Percentiles rank a stretch among this genome's conserved stretches.
These are phyloP conservation scores for Hirtodrosophila duncani DNA, from an alignment of 2,888 invertebrate species.

Conservation along the genomic window DNA sequence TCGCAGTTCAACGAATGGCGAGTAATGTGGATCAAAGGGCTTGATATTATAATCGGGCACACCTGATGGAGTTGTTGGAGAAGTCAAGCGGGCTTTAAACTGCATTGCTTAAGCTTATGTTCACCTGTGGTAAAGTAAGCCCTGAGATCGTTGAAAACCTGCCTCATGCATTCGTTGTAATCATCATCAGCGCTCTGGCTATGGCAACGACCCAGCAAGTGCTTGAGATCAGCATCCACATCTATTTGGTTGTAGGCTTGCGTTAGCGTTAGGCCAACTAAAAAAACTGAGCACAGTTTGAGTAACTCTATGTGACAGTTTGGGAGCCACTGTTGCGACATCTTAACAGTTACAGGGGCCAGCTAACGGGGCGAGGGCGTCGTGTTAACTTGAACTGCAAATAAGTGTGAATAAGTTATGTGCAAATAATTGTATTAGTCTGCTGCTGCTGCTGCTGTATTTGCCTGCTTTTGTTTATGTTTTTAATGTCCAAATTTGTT, in stretches of 20 bases:
- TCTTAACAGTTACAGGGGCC: constrained; percentile 5
- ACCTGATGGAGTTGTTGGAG: too few relatives aligned
- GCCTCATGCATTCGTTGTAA: constrained; percentile 86
- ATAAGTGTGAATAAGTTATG: constrained; percentile 7
- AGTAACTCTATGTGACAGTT: too few relatives aligned
- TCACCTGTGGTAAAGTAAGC: constrained; percentile 86
- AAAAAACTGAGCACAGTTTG: too few relatives aligned
- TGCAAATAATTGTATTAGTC: constrained; percentile 15
- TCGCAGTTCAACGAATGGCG: constrained; percentile 82
- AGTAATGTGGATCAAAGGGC: constrained; percentile 89
- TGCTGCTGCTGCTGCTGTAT: too few relatives aligned
- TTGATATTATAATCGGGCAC: constrained; percentile 85
- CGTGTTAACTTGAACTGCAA: constrained; percentile 35
- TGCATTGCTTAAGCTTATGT: neutral
- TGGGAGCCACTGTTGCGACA: constrained; percentile 36
- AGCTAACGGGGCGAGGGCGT: neutral
- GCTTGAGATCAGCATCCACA: constrained; percentile 71
- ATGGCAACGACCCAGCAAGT: constrained; percentile 82
- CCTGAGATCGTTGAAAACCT: constrained; percentile 84
- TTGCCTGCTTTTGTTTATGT: constrained; percentile 8
- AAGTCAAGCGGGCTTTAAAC: neutral
- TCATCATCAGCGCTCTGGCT: constrained; percentile 80
- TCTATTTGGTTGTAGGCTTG: constrained; percentile 54
- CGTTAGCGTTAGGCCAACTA: too few relatives aligned
- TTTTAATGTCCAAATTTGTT: neutral